phyloP scores from a whole-genome alignment of 2,113 vertebrate species.

The Pollachius pollachius region DNA sequence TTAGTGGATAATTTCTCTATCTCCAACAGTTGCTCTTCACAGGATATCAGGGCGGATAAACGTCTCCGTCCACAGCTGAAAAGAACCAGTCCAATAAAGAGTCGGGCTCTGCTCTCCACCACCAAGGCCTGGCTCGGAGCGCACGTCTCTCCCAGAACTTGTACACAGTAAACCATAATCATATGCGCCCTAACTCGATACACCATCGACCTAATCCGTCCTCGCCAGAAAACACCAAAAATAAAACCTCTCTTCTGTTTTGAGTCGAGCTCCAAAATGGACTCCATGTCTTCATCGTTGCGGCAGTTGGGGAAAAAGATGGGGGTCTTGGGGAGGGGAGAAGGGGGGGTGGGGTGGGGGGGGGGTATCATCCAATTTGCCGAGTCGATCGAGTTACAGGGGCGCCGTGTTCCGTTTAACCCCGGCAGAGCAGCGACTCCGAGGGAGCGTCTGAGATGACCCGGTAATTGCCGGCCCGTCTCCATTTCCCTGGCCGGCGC shows the following conservation, averaged over 20 bases:
- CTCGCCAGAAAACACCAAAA: constrained; percentile 60
- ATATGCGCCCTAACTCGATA: constrained; percentile 62
- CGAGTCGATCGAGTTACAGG: constrained; percentile 61
- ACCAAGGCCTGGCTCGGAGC: constrained; percentile 61
- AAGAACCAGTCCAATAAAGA: constrained; percentile 54
- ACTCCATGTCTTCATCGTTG: constrained; percentile 38
- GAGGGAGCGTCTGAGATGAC: constrained; percentile 40
- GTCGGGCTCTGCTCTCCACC: constrained; percentile 53
- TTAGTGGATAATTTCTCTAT: background rate
- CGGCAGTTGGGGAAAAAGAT: constrained; percentile 41
- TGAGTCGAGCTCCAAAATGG: constrained; percentile 48
- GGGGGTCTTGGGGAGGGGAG: constrained; percentile 23
- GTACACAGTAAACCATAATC: constrained; percentile 75
- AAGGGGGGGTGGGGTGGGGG: constrained; percentile 15
- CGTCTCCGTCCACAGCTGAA: background rate
- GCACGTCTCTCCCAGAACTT: constrained; percentile 64
- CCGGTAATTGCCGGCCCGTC: constrained; percentile 50
- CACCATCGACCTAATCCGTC: constrained; percentile 67
- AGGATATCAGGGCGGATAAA: background rate
- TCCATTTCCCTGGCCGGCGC: constrained; percentile 43
- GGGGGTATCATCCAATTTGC: constrained; percentile 62
- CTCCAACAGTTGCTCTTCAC: background rate
- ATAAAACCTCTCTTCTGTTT: constrained; percentile 40
- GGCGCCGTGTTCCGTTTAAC: constrained; percentile 46
- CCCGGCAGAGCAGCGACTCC: constrained; percentile 37